Evolutionary conservation across 2,797 vertebrate species (phyloP).

Genomic region (Nannoperca obscura): DNA sequence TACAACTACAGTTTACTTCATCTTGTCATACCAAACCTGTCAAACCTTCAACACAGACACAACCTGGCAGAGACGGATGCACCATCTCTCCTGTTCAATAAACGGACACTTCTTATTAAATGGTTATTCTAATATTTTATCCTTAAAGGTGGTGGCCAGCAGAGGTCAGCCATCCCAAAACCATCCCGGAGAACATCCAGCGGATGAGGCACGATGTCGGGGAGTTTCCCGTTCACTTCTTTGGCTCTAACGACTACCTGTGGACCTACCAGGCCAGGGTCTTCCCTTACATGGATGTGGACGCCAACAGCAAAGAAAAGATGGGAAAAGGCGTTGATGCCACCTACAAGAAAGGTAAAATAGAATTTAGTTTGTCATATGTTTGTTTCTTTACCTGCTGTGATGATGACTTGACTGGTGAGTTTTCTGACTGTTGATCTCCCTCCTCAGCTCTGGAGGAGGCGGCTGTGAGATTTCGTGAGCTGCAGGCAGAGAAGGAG

Average conservation of each 20-base stretch:
- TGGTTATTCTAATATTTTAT: background rate
- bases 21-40: background rate
- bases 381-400: background rate
- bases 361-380: too few relatives aligned
- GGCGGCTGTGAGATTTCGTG: slow-evolving; percentile 94
- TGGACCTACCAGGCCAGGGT: slow-evolving; percentile 99
- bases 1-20: too few relatives aligned
- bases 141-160: slow-evolving; percentile 96
- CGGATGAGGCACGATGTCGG: slow-evolving; percentile 97
- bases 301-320: slow-evolving; percentile 97
- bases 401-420: background rate
- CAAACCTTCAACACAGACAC: background rate
- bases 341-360: slow-evolving; percentile 93
- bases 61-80: background rate
- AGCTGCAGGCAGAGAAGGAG: slow-evolving; percentile 96
- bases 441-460: slow-evolving; percentile 89
- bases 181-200: slow-evolving; percentile 95
- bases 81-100: background rate
- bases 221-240: slow-evolving; percentile 98
- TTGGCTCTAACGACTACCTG: slow-evolving; percentile 97
- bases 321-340: slow-evolving; percentile 97
- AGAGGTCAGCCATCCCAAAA: slow-evolving; percentile 95
- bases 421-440: background rate
- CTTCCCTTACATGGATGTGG: slow-evolving; percentile 98
- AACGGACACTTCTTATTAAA: background rate